Conservation (phyloP, 2,888 invertebrate species). For the Agapostemon virescens region DNA sequence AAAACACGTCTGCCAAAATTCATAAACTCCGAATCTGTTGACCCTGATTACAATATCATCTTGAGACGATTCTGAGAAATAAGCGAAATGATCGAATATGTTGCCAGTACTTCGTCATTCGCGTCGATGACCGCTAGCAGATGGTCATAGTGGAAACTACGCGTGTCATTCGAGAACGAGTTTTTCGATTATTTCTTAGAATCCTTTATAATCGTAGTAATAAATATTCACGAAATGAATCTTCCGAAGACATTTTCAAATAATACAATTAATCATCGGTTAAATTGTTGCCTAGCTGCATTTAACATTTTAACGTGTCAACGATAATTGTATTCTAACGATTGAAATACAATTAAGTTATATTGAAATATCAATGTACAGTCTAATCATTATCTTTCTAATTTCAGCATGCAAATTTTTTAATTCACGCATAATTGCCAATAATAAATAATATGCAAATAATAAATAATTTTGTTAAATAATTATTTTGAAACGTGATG, state of each 20-base stretch:
- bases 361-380: background rate
- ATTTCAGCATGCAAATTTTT: background rate
- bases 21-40: constrained; percentile 19
- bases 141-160: background rate
- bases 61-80: background rate
- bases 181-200: constrained; percentile 2
- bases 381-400: background rate
- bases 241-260: background rate
- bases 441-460: background rate
- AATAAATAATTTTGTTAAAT: no score
- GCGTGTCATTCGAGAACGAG: constrained; percentile 10
- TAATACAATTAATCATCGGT: constrained; percentile 11
- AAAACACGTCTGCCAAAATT: constrained; percentile 59
- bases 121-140: background rate
- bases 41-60: constrained; percentile 20
- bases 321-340: background rate
- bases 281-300: background rate
- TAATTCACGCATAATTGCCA: background rate
- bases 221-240: constrained; percentile 9
- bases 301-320: background rate
- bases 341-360: background rate
- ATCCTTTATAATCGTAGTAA: background rate
- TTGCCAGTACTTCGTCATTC: background rate
- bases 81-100: background rate
- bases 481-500: no score